These are phyloP conservation scores for Globicephala melas DNA, from an alignment of 2,113 vertebrate genomes.

Conservation along the genomic window DNA sequence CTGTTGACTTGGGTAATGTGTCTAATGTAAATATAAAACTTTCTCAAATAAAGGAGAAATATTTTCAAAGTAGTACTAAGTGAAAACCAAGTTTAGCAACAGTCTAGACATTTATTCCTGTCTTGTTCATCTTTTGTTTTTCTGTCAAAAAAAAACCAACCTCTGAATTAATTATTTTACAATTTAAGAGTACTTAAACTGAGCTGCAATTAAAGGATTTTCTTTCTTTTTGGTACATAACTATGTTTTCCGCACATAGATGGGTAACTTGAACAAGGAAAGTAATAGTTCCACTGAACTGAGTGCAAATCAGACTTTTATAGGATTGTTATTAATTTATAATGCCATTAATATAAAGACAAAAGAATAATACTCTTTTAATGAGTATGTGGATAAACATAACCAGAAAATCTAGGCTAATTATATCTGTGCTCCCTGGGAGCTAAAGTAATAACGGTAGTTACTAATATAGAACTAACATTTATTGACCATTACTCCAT, in stretches of 20 bases:
- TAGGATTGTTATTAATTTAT: background rate
- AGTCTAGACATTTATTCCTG: background rate
- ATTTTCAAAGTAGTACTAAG: background rate
- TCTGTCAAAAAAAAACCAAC: background rate
- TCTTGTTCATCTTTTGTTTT: background rate
- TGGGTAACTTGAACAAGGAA: background rate
- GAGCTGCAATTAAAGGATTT: background rate
- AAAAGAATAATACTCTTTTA: constrained; percentile 9
- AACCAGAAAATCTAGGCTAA: background rate
- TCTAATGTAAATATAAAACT: background rate
- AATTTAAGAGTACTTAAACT: background rate
- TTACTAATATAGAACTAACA: background rate
- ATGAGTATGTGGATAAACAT: background rate
- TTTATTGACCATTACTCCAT: background rate
- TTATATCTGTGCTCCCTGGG: background rate
- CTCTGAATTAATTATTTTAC: background rate
- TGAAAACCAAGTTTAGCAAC: background rate
- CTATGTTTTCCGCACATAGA: background rate
- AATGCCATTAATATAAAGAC: constrained; percentile 31
- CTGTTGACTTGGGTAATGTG: background rate
- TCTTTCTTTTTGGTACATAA: constrained; percentile 12
- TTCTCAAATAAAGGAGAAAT: background rate
- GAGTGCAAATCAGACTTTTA: background rate
- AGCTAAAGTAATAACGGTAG: background rate
- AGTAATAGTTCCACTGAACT: background rate